A percentile compares a stretch with the other conserved stretches of the same genome.
Evolutionary conservation across 2,797 vertebrate species (phyloP).

Genomic region (Chaenodraco wilsoni): DNA sequence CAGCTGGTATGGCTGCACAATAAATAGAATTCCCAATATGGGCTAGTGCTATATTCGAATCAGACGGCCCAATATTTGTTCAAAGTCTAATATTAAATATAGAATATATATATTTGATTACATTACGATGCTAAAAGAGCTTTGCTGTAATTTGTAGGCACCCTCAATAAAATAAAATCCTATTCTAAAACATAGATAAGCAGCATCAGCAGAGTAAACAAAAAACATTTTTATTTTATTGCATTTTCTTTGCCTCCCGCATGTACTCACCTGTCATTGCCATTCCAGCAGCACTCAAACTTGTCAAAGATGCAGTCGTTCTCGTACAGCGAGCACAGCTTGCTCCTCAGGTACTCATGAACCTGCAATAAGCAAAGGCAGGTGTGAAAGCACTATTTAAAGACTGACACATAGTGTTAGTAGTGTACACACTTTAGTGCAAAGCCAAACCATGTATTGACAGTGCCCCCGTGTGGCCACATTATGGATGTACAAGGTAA

Average conservation of each 20-base stretch:
- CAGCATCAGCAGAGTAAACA: not conserved
- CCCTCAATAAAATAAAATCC: not conserved
- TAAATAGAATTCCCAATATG: too few species aligned
- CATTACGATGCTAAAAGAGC: not conserved
- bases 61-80: too few species aligned
- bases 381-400: not conserved
- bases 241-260: not conserved
- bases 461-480: conserved; percentile 48
- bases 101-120: not conserved
- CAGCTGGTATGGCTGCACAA: not conserved
- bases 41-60: too few species aligned
- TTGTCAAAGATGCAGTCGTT: conserved; percentile 99
- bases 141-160: not conserved
- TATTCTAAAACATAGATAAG: not conserved
- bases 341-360: conserved; percentile 99
- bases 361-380: conserved; percentile 81
- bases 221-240: not conserved
- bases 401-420: not conserved
- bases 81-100: too few species aligned
- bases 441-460: not conserved
- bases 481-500: conserved; percentile 16
- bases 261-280: conserved; percentile 90
- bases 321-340: conserved; percentile 98
- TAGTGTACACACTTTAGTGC: too few species aligned
- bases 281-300: conserved; percentile 99